Evolutionary conservation across 1,140 invertebrate species (phyloP), one percentile per base, ranked within the genome.

Genomic region (Leucophenga varia): DNA sequence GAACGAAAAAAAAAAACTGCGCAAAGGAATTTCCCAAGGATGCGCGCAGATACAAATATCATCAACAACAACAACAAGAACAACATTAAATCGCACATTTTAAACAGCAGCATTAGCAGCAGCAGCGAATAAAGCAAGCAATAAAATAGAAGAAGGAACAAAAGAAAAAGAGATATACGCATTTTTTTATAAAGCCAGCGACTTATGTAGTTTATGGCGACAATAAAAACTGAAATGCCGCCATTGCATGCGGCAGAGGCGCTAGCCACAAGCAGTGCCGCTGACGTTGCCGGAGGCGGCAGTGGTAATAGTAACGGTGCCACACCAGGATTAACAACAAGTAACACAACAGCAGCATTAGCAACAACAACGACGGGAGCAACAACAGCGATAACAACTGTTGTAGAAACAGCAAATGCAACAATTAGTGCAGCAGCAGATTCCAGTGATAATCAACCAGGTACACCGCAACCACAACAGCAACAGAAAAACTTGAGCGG

Each of bases 391-490:
- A 13, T 35, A 32, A 22, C 37, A 25, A 20, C 44, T 16, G 22
- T 20, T 17, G 28, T 18, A 4, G 35, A 7, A 36, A 46, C 31
- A 43, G 55, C 47, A 8, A 47, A 46, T 49, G 40, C 55, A 52
- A 73, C 72, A 20, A 68, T 74, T 7, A 72, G 65, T 22, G 73
- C 73, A 6, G 72, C 73, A 2, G 73, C 73, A 20, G 73, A 75
- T 43, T 75, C 73, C 25, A 75, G 72, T 54, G 72, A 75, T 57
- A 75, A 75, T 60, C 72, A 75, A 43, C 72, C 73, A 5, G 53
- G 64, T 25, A 75, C 73, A 19, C 72, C 73, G 19, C 69, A 72
- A 35, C 69, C 69, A 10, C 47, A 21, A 12, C 37, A 53, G 35
- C 61, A 64, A 19, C 54, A 61, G 20, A 53, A 61, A 13, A 52